Base-by-base conservation (phyloP, 2,797 vertebrate species). In the Amblyraja radiata region DNA sequence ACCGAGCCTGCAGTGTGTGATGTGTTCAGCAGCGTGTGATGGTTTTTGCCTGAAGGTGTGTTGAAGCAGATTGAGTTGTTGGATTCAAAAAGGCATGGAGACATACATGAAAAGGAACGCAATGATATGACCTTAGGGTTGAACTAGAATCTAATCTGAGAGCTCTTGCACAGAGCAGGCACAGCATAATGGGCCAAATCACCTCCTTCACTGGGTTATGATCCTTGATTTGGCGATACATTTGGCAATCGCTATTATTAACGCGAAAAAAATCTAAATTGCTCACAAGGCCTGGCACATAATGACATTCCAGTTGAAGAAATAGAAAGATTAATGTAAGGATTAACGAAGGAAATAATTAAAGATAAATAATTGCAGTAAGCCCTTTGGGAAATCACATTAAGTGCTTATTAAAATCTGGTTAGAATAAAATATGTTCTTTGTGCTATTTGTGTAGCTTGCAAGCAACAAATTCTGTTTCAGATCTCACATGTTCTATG, bases 311-410 rank as follows among this genome's bases (percentile, higher is more conserved):
- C 6, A 63, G 28, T 18, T 63, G 16, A 88, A 88, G 61, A 63
- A 36, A 32, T 88, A 88, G 65, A 65, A 18, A 21, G 84, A 21
- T 65, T 32, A 32, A 8, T 65, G 28, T 65, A 88, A 88, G n/a
- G 18, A 65, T 32, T 65, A 32, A 39, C 7, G 8, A 78, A 16
- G n/a, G 77, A 36, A 83, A 25, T 2, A 21, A 86, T n/a, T 61
- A 88, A 88, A 88, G 61, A 88, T 58, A 88, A 88, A 36, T 18
- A 32, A 88, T 88, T 88, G 84, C 58, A 36, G 61, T 88, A 23
- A 88, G 63, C 28, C 61, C 5, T 39, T 18, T 1, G n/a, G 14
- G n/a, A 88, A 61, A 86, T 83, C 23, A 83, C 11, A 3, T 58
- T 83, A 65, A 21, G 28, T 65, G 63, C 23, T 58, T 14, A 28